Evolutionary conservation across 2,797 vertebrate species (phyloP), one percentile per base, ranked within the genome.

Genomic region (Capromys pilorides): DNA sequence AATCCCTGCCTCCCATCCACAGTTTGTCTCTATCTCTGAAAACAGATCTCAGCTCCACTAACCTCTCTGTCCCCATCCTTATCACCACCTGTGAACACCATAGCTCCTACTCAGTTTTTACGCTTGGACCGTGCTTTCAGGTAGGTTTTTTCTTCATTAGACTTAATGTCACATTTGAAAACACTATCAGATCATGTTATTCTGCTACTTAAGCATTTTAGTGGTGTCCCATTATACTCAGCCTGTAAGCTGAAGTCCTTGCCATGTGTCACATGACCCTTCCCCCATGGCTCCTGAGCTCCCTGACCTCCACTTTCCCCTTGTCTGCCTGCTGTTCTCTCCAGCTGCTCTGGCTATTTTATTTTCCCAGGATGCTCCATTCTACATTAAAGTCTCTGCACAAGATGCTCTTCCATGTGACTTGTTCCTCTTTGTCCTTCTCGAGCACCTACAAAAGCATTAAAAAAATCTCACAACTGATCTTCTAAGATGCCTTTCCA

Each of bases 21-120:
- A 51, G 41, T 1, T 18, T 33, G 57, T 86, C 51, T 21, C 77
- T 61, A 22, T 45, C 7, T 77, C 18, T 51, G 4, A 24, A 28
- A 78, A 31, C 16, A 13, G 6, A 12, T 31, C 51, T 90, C 24
- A 49, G 2, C 26, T 6, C 19, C 45, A 9, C 11, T n/a, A 19
- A 78, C 7, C 2, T 51, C 36, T 81, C 78, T n/a, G 14, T 24
- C n/a, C 19, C 22, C 2, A 1, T 36, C 12, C 36, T 79, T 26
- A 3, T 57, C 26, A 18, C 45, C 41, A n/a, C 24, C 14, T 26
- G 51, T 3, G 1, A 13, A 2, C 10, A 2, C 21, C 39, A 2
- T 36, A 7, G 49, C 24, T 66, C 39, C 39, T 66, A 22, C 64
- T 49, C 78, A 26, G 12, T 59, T 36, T 96, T 67, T 80, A 57